phyloP scores from a whole-genome alignment of 2,888 invertebrate species.

The Epinotia ramella region DNA sequence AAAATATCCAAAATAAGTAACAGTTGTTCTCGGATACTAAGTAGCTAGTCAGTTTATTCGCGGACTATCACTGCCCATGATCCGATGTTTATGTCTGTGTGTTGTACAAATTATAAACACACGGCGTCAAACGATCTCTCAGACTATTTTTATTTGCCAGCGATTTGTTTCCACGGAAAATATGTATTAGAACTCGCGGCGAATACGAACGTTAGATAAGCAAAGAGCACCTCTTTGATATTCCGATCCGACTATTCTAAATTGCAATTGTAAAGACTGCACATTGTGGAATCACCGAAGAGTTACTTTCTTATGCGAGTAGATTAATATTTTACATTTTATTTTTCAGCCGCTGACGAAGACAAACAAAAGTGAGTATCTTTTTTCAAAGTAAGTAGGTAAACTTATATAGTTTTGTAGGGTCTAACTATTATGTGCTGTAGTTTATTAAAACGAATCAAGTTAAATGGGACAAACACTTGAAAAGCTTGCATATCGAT shows the following conservation, averaged over 20 bases:
- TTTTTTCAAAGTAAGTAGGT: background rate
- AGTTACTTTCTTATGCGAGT: no score
- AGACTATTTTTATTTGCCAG: conserved; percentile 46
- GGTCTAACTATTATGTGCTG: no score
- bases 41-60: conserved; percentile 53
- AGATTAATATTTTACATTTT: conserved; percentile 50
- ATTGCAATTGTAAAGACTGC: background rate
- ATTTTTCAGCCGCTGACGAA: conserved; percentile 96
- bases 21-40: background rate
- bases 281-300: no score
- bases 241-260: background rate
- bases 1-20: background rate
- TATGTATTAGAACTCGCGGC: conserved; percentile 9
- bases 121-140: conserved; percentile 50
- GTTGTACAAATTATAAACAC: conserved; percentile 62
- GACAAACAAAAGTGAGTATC: conserved; percentile 96
- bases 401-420: background rate
- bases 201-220: background rate
- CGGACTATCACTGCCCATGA: conserved; percentile 56
- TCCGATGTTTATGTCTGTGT: conserved; percentile 65
- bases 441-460: no score
- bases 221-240: background rate
- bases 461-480: no score
- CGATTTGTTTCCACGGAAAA: conserved; percentile 18
- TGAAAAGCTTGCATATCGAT: no score